These are phyloP conservation scores for Trachelus stipa DNA, from an alignment of 2,888 invertebrate genomes.

Conservation along the genomic window DNA sequence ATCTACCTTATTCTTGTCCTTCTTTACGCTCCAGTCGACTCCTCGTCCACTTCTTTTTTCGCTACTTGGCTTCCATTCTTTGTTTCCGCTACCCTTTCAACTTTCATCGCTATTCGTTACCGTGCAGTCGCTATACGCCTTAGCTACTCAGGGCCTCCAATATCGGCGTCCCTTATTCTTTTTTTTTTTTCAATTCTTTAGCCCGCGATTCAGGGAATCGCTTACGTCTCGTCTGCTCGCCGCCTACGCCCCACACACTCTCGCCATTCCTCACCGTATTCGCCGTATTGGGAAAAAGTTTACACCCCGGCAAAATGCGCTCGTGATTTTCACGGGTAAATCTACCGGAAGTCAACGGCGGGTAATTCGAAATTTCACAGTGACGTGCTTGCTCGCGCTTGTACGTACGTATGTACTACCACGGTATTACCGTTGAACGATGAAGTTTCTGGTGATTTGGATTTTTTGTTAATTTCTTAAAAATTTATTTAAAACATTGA, in stretches of 20 bases:
- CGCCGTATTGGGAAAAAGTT: constrained; percentile 10
- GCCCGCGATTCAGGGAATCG: no score
- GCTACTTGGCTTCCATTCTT: constrained; percentile 11
- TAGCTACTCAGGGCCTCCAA: no score
- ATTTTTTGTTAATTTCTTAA: no score
- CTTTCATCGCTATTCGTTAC: constrained; percentile 11
- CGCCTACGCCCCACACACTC: constrained; percentile 1
- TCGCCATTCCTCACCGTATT: neutral
- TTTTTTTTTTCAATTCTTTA: neutral
- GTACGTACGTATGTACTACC: no score
- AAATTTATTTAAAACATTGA: no score
- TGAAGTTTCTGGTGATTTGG: no score
- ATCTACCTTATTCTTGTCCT: no score
- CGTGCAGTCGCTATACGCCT: no score
- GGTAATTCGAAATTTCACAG: constrained; percentile 32
- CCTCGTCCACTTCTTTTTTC: neutral
- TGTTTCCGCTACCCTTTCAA: constrained; percentile 14
- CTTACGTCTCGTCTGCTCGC: neutral
- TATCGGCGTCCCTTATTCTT: no score
- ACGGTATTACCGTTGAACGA: no score
- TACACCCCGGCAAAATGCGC: constrained; percentile 22
- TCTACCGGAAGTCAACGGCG: constrained; percentile 33
- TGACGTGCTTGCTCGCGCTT: no score
- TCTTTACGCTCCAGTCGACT: no score
- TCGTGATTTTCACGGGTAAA: constrained; percentile 36